Conservation (phyloP, 2,888 invertebrate species). For the Agrilus cyanescens region DNA sequence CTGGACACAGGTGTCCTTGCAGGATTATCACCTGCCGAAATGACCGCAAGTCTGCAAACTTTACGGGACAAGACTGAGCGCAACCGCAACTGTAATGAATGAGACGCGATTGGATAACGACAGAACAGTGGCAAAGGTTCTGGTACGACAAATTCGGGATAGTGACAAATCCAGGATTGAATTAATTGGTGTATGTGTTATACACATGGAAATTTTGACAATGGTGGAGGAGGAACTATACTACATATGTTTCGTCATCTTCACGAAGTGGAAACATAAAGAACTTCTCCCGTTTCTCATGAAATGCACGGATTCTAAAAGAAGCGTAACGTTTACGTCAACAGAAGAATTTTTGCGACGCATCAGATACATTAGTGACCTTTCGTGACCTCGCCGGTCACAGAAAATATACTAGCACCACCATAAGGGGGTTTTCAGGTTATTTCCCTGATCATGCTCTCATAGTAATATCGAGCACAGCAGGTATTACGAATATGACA, state of each 20-base stretch:
- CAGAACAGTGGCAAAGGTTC: constrained; percentile 72
- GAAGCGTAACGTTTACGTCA: constrained; percentile 55
- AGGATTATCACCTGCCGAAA: constrained; percentile 72
- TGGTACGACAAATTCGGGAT: constrained; percentile 75
- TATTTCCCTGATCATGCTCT: constrained; percentile 88
- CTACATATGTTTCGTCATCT: constrained; percentile 90
- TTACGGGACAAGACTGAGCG: constrained; percentile 70
- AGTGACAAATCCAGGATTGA: constrained; percentile 75
- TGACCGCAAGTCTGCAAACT: constrained; percentile 77
- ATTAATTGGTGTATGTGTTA: constrained; percentile 87
- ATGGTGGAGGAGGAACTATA: constrained; percentile 87
- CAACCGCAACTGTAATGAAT: constrained; percentile 63
- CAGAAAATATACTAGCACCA: constrained; percentile 89
- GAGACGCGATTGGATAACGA: constrained; percentile 46
- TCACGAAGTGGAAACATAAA: constrained; percentile 91
- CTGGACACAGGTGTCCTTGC: constrained; percentile 79
- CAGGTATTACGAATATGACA: constrained; percentile 71
- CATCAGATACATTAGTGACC: constrained; percentile 85
- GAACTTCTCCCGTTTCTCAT: constrained; percentile 91
- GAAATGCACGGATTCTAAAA: constrained; percentile 87
- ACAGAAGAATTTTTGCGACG: constrained; percentile 91
- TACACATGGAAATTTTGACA: constrained; percentile 95
- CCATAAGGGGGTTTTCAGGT: constrained; percentile 86
- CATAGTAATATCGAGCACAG: constrained; percentile 72
- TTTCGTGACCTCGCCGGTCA: constrained; percentile 95